Base-by-base conservation (phyloP, 2,113 vertebrate genomes). In the Aleadryas rufinucha region DNA sequence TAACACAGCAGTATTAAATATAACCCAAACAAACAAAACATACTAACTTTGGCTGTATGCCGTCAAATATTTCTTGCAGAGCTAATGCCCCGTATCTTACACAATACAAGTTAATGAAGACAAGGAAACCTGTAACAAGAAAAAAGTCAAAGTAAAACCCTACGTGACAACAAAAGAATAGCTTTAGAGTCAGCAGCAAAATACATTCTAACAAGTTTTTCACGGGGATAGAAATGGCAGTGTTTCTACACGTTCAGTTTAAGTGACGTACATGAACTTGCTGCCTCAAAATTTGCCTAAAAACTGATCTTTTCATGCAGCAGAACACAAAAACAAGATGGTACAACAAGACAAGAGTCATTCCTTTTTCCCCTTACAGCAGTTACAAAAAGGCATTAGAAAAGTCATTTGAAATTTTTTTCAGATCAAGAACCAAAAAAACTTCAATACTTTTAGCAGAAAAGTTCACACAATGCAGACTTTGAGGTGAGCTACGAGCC, bases 1-100 rank as follows among this genome's bases (percentile, higher is more conserved):
- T 15, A 60, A 72, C 15, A 76, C 26, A 77, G 23, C 30, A 30
- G 23, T 42, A 44, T 81, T 26, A 70, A 60, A 53, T 42, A 13
- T 27, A 69, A 60, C 10, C 23, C 60, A 61, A 42, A 33, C 22
- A 26, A 56, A n/a, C 16, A 77, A 87, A 87, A 35, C 27, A 87
- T 90, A 98, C 99, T 98, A 97, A 99, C 99, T 99, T 99, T 94
- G 99, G 99, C 90, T 99, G 99, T 96, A 99, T 99, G 95, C 98
- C 98, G 98, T 99, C 99, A 97, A 99, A 99, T 94, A 99, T 99
- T 97, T 99, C 99, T 94, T 99, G 99, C 72, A 99, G 98, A 50
- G 99, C 99, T 91, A 99, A 98, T 1, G 99, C 99, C 59, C 99
- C 99, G 2, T 99, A 99, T 97, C 99, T 99, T 88, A 99, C 98